Conservation (phyloP, 2,888 invertebrate species). For the Apamea epomidion region DNA sequence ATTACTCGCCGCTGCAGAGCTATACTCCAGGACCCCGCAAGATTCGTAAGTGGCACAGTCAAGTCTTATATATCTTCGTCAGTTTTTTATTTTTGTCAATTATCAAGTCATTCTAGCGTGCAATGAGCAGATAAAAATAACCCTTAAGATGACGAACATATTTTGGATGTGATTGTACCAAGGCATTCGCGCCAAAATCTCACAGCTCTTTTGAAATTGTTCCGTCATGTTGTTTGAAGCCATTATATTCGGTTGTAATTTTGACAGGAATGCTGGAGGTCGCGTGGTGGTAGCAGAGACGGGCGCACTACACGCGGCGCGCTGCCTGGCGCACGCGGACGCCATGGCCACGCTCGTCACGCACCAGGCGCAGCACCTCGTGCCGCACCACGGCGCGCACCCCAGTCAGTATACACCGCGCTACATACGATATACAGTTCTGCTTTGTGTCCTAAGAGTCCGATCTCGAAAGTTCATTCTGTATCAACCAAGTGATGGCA, state of each 20-base stretch:
- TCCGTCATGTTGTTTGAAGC: neutral
- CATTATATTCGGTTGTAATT: neutral
- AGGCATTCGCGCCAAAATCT: neutral
- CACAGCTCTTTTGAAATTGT: neutral
- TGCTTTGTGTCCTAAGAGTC: neutral
- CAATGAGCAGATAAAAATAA: too few relatives aligned
- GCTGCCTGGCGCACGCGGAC: constrained; percentile 91
- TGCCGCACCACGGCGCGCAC: constrained; percentile 87
- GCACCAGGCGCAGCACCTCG: constrained; percentile 89
- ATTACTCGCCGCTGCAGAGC: constrained; percentile 86
- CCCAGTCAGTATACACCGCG: constrained; percentile 77
- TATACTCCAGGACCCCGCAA: constrained; percentile 83
- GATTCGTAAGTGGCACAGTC: constrained; percentile 69
- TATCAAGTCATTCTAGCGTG: too few relatives aligned
- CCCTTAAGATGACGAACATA: neutral
- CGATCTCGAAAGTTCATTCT: neutral
- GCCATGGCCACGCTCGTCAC: constrained; percentile 89
- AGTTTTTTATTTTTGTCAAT: too few relatives aligned
- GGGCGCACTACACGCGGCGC: constrained; percentile 86
- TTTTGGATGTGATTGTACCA: neutral
- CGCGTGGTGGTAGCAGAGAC: constrained; percentile 81
- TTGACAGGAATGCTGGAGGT: constrained; percentile 59
- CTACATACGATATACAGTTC: neutral
- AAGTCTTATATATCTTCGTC: neutral
- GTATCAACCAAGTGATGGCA: neutral